phyloP scores from a whole-genome alignment of 2,888 invertebrate species.

The Dryocosmus kuriphilus region DNA sequence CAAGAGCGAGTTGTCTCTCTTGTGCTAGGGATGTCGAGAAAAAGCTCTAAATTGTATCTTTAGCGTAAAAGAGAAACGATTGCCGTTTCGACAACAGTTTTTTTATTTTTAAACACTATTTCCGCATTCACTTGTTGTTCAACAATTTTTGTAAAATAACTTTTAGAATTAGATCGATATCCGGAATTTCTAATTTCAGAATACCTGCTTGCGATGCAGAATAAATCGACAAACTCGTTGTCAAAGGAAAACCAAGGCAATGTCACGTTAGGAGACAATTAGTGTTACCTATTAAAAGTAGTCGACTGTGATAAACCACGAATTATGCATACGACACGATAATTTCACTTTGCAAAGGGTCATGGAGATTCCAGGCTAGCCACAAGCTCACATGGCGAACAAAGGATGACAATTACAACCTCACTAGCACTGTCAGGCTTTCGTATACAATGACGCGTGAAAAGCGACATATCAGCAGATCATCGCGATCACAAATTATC shows the following conservation, averaged over 20 bases:
- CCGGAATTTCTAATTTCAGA: no score
- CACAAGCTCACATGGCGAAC: constrained; percentile 62
- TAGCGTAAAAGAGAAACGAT: no score
- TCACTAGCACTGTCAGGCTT: constrained; percentile 68
- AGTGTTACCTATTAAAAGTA: constrained; percentile 30
- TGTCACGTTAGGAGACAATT: not conserved
- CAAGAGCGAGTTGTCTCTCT: no score
- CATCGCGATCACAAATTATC: not conserved
- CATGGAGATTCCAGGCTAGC: constrained; percentile 65
- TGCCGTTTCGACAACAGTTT: no score
- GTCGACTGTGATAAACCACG: constrained; percentile 66
- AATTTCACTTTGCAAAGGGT: constrained; percentile 60
- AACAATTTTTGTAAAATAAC: not conserved
- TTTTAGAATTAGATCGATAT: not conserved
- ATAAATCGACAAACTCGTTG: constrained; percentile 23
- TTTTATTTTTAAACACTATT: not conserved
- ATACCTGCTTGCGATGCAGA: not conserved
- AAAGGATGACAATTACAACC: constrained; percentile 74
- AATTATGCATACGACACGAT: constrained; percentile 69
- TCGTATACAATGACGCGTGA: constrained; percentile 55
- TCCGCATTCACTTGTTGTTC: not conserved
- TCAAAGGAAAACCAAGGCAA: constrained; percentile 1
- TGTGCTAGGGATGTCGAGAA: no score
- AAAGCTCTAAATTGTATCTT: no score
- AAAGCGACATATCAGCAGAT: constrained; percentile 8